phyloP scores from a whole-genome alignment of 2,113 vertebrate species.

The Podilymbus podiceps region DNA sequence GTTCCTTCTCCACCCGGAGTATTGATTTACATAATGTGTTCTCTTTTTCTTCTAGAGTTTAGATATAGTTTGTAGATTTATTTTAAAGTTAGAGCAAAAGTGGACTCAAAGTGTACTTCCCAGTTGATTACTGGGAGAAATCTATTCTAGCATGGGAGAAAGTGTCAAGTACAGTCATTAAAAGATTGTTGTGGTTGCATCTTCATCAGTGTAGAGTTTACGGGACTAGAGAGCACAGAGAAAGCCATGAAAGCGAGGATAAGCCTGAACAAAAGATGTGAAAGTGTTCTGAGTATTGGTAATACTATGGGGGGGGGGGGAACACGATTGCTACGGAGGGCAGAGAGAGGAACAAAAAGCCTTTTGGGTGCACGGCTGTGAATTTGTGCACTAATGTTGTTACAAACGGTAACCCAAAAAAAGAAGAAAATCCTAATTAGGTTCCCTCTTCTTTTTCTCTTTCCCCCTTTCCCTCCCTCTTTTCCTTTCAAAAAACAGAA shows the following conservation, averaged over 20 bases:
- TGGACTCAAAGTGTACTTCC: neutral
- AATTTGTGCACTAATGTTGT: neutral
- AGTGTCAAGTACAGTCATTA: neutral
- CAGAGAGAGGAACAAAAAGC: neutral
- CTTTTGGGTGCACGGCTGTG: neutral
- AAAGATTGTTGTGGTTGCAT: neutral
- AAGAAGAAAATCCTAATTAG: neutral
- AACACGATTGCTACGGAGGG: neutral
- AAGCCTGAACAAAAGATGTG: neutral
- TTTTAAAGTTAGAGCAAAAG: neutral
- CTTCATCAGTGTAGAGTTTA: neutral
- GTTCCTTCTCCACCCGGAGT: neutral
- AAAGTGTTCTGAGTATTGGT: neutral
- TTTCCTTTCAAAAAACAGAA: neutral
- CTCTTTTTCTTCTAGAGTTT: neutral
- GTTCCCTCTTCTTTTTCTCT: neutral
- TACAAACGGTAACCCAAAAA: neutral
- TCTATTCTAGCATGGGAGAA: neutral
- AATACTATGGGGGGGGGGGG: neutral
- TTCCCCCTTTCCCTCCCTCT: neutral
- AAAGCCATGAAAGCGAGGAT: neutral
- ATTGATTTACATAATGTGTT: neutral
- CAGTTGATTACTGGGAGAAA: neutral
- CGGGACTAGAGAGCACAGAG: neutral
- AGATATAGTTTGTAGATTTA: neutral